These are phyloP conservation scores for Drosophila barbarae DNA, from an alignment of 2,888 invertebrate species.

Conservation along the genomic window DNA sequence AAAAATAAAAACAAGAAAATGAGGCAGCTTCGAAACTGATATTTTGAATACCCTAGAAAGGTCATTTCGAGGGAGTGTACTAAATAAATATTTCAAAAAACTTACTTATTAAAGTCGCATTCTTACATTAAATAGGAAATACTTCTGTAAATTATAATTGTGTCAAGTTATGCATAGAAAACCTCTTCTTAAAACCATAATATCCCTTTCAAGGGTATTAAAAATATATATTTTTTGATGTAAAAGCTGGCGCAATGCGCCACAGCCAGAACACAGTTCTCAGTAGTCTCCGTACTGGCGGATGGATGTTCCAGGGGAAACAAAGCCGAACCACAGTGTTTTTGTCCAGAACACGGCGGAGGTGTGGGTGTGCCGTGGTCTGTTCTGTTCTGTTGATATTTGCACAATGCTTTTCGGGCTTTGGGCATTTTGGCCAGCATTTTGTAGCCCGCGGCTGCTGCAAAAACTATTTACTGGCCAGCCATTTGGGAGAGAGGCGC, in stretches of 20 bases:
- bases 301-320: slow-evolving; percentile 26
- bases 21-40: not conserved
- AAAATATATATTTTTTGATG: slow-evolving; percentile 5
- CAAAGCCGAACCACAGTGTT: slow-evolving; percentile 45
- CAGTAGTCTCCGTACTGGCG: slow-evolving; percentile 4
- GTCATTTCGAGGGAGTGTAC: not conserved
- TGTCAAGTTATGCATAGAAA: too few species aligned
- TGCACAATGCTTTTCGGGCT: slow-evolving; percentile 43
- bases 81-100: too few species aligned
- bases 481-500: slow-evolving; percentile 12
- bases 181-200: not conserved
- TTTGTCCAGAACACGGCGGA: slow-evolving; percentile 19
- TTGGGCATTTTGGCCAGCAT: slow-evolving; percentile 12
- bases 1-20: slow-evolving; percentile 1
- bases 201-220: slow-evolving; percentile 2
- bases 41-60: not conserved
- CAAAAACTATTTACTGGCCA: slow-evolving; percentile 28
- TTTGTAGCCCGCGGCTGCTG: slow-evolving; percentile 14
- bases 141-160: too few species aligned
- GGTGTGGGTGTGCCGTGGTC: slow-evolving; percentile 9
- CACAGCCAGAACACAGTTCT: slow-evolving; percentile 19
- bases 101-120: not conserved
- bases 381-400: slow-evolving; percentile 39
- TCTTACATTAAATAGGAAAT: too few species aligned
- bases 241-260: slow-evolving; percentile 46